Base-by-base conservation (phyloP, 1,140 invertebrate genomes). In the Oryctes rhinoceros region DNA sequence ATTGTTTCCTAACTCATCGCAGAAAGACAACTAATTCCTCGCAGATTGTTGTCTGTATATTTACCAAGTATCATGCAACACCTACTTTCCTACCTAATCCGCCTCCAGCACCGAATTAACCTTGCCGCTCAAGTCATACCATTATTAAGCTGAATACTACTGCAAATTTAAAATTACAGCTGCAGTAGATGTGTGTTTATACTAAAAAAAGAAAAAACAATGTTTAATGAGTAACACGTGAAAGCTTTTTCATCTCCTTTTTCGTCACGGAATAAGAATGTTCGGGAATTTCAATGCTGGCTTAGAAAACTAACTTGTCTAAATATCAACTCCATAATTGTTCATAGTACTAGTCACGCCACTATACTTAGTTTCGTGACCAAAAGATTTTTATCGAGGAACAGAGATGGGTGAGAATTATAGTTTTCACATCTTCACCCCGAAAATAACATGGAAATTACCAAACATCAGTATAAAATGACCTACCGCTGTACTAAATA, bases 71-170 rank as follows among this genome's bases (percentile, higher is more conserved):
- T 18, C 71, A 24, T 35, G 47, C 75, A 49, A 76, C 75, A 76
- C 75, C 75, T 76, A 76, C 75, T 76, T 76, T 76, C 75, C 35
- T 76, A 15, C 11, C 75, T 76, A 76, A 18, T 47, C 37, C 75
- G 35, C 75, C 75, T 76, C 75, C 75, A 76, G 47, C 35, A 47
- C 18, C 15, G 18, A 49, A 47, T 76, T 48, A 76, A 76, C 75
- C 75, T 76, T 76, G 75, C n/a, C 75, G n/a, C 75, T 18, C 75
- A 44, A 20, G 11, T 18, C n/a, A 49, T 76, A 76, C 47, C 18
- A 76, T 76, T 15, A 47, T 44, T 76, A 76, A n/a, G 13, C 20
- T 49, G 18, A 44, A 76, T 44, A 44, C 9, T 44, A 76, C 2
- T 37, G 67, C 37, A 24, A 76, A 76, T 47, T 44, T 44, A 7